These are phyloP conservation scores for Smittia sp. DNA, from an alignment of 2,888 invertebrate genomes.

Conservation along the genomic window DNA sequence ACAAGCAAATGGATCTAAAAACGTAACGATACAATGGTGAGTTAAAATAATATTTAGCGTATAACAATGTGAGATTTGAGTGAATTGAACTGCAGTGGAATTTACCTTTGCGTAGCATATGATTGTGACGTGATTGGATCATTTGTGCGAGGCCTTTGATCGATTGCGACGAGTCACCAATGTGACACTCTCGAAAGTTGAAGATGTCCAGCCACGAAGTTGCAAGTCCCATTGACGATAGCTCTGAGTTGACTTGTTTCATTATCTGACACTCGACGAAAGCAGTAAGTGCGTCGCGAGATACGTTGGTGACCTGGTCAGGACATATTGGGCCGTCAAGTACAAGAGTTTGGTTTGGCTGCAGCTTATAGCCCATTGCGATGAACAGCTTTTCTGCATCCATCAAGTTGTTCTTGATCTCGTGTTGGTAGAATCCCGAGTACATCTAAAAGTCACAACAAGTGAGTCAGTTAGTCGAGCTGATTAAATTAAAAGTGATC, in stretches of 20 bases:
- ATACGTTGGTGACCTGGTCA: conserved; percentile 74
- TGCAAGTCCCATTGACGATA: conserved; percentile 58
- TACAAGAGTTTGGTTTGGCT: conserved; percentile 56
- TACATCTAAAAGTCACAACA: conserved; percentile 66
- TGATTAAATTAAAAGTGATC: neutral
- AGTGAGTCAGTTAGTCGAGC: neutral
- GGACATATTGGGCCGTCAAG: conserved; percentile 77
- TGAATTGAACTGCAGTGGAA: too few species aligned
- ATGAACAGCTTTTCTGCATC: conserved; percentile 75
- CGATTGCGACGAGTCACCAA: conserved; percentile 48
- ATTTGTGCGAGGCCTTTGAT: conserved; percentile 49
- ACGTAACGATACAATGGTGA: neutral
- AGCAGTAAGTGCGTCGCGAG: conserved; percentile 80
- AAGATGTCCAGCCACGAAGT: conserved; percentile 67
- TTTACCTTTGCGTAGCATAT: conserved; percentile 33
- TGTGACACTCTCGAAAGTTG: conserved; percentile 50
- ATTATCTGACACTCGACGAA: conserved; percentile 86
- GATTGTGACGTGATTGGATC: conserved; percentile 46
- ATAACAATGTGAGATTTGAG: neutral
- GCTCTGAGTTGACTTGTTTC: conserved; percentile 69
- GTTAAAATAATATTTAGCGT: neutral
- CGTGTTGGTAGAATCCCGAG: conserved; percentile 84
- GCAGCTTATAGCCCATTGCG: conserved; percentile 76
- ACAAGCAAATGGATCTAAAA: conserved; percentile 39
- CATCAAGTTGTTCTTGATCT: conserved; percentile 75